These are phyloP conservation scores for Antitype chi DNA, from an alignment of 2,888 invertebrate genomes.

Conservation along the genomic window DNA sequence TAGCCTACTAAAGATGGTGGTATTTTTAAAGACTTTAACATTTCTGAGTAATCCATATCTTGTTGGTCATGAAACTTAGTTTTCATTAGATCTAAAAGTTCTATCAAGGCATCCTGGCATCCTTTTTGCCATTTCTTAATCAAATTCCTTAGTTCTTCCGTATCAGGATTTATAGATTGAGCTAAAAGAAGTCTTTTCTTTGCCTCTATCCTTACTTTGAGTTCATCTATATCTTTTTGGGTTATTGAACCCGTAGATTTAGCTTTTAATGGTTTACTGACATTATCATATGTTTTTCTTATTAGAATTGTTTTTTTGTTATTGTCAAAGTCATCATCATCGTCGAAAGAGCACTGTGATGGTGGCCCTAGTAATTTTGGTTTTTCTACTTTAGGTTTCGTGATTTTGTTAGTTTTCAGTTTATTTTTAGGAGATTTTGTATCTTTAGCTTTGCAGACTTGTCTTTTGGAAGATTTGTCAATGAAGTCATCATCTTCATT, in stretches of 20 bases:
- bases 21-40: slow-evolving; percentile 87
- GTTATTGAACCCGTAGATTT: slow-evolving; percentile 88
- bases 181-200: slow-evolving; percentile 85
- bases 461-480: slow-evolving; percentile 57
- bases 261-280: slow-evolving; percentile 78
- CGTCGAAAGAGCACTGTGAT: slow-evolving; percentile 77
- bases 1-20: slow-evolving; percentile 86
- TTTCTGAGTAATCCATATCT: slow-evolving; percentile 86
- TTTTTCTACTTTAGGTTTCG: slow-evolving; percentile 54
- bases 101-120: slow-evolving; percentile 88
- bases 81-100: slow-evolving; percentile 86
- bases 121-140: slow-evolving; percentile 90
- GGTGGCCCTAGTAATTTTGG: slow-evolving; percentile 56
- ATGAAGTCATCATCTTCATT: slow-evolving; percentile 78
- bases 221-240: slow-evolving; percentile 83
- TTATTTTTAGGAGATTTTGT: slow-evolving; percentile 69
- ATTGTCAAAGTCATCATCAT: slow-evolving; percentile 80
- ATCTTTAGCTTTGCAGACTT: slow-evolving; percentile 66
- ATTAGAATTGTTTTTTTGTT: slow-evolving; percentile 82
- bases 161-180: slow-evolving; percentile 82
- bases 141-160: slow-evolving; percentile 84
- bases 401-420: slow-evolving; percentile 65
- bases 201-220: slow-evolving; percentile 82
- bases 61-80: slow-evolving; percentile 82
- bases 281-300: slow-evolving; percentile 82